Evolutionary conservation across 2,113 vertebrate species (phyloP).

Genomic region (Ciconia stormi): DNA sequence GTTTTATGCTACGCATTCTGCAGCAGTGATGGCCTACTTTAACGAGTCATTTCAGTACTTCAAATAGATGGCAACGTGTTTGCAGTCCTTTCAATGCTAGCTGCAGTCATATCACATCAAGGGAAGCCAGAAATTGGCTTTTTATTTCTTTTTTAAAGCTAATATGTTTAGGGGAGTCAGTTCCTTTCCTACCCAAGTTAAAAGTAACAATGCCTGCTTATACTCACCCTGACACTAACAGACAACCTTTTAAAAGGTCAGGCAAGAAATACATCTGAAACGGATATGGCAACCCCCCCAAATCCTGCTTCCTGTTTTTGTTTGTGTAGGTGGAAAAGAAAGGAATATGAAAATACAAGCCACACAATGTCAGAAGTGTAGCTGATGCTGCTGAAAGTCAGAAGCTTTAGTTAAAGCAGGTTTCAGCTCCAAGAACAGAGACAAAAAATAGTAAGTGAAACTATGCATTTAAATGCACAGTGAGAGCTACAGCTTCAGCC

Average conservation of each 20-base stretch:
- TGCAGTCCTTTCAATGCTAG: not conserved
- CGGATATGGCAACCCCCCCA: not conserved
- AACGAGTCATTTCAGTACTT: slow-evolving; percentile 21
- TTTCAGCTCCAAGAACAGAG: not conserved
- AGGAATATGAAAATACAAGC: not conserved
- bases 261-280: not conserved
- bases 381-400: not conserved
- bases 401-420: not conserved
- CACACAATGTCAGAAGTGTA: not conserved
- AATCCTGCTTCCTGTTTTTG: not conserved
- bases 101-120: slow-evolving; percentile 1
- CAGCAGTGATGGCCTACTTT: not conserved
- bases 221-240: not conserved
- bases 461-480: not conserved
- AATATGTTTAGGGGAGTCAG: not conserved
- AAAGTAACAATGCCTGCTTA: not conserved
- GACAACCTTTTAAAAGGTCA: not conserved
- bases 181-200: not conserved
- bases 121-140: not conserved
- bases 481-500: not conserved
- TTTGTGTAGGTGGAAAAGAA: not conserved
- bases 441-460: not conserved
- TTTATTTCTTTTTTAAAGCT: not conserved
- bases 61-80: not conserved
- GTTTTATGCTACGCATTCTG: not conserved